Percentiles rank a stretch among this genome's conserved stretches.
Evolutionary conservation across 2,113 vertebrate species (phyloP).

Genomic region (Rhineura floridana): DNA sequence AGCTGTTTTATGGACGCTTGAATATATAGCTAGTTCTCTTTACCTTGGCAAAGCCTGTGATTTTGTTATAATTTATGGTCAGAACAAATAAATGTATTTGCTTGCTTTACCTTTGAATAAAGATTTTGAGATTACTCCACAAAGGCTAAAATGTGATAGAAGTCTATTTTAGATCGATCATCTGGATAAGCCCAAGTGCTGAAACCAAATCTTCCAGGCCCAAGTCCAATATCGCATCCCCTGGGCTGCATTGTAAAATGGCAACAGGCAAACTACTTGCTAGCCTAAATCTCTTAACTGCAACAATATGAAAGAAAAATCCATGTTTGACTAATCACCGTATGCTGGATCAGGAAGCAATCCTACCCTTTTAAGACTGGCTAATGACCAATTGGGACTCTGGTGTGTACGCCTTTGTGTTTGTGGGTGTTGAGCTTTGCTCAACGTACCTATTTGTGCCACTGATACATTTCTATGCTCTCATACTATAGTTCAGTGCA

Average conservation of each 20-base stretch:
- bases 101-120: background rate
- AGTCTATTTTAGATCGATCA: constrained; percentile 5
- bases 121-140: background rate
- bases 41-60: background rate
- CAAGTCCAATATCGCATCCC: constrained; percentile 2
- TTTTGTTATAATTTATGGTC: background rate
- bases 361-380: background rate
- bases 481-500: background rate
- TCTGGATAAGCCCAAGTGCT: background rate
- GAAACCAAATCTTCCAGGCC: constrained; percentile 13
- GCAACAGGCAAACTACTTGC: constrained; percentile 6
- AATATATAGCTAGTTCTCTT: background rate
- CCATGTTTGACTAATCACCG: background rate
- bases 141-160: background rate
- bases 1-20: background rate
- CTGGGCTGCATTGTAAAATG: background rate
- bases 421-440: background rate
- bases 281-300: constrained; percentile 2
- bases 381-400: background rate
- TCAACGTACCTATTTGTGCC: background rate
- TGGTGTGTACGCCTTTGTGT: background rate
- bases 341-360: background rate
- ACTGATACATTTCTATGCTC: background rate
- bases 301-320: constrained; percentile 23
- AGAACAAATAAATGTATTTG: background rate